Percentiles rank a stretch among this genome's conserved stretches.
These are phyloP conservation scores for Notodonta dromedarius DNA, from an alignment of 2,888 invertebrate genomes.

Conservation along the genomic window DNA sequence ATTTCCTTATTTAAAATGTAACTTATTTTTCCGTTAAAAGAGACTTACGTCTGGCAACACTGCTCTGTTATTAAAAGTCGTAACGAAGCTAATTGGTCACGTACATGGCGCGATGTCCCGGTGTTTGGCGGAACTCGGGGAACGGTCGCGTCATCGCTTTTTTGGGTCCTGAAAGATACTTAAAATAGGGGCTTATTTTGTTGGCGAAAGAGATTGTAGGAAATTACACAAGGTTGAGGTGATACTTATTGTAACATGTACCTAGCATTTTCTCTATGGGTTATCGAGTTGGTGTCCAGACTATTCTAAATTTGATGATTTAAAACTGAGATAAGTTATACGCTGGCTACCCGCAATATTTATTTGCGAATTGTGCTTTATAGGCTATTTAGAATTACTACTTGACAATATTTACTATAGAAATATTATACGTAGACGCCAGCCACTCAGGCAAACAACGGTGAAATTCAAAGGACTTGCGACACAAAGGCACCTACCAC, in stretches of 20 bases:
- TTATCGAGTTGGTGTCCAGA: too few relatives aligned
- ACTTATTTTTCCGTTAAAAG: not conserved
- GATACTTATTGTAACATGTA: too few relatives aligned
- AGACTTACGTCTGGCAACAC: conserved; percentile 14
- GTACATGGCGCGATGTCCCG: conserved; percentile 15
- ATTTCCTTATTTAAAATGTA: not conserved
- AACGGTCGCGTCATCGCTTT: not conserved
- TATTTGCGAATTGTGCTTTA: too few relatives aligned
- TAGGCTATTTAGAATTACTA: too few relatives aligned
- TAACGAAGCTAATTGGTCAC: conserved; percentile 33
- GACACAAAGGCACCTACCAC: not conserved
- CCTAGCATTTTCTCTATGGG: too few relatives aligned
- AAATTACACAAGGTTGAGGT: too few relatives aligned
- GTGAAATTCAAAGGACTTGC: not conserved
- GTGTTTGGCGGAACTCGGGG: not conserved
- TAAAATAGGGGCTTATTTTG: not conserved
- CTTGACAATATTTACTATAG: too few relatives aligned
- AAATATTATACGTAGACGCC: too few relatives aligned
- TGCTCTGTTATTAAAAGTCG: conserved; percentile 33
- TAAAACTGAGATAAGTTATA: too few relatives aligned
- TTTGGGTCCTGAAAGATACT: not conserved
- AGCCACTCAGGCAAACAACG: not conserved
- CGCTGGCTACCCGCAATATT: too few relatives aligned
- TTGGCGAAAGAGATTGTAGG: not conserved
- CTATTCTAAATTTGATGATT: too few relatives aligned